phyloP scores from a whole-genome alignment of 2,113 vertebrate genomes.

The Brachyistius frenatus region DNA sequence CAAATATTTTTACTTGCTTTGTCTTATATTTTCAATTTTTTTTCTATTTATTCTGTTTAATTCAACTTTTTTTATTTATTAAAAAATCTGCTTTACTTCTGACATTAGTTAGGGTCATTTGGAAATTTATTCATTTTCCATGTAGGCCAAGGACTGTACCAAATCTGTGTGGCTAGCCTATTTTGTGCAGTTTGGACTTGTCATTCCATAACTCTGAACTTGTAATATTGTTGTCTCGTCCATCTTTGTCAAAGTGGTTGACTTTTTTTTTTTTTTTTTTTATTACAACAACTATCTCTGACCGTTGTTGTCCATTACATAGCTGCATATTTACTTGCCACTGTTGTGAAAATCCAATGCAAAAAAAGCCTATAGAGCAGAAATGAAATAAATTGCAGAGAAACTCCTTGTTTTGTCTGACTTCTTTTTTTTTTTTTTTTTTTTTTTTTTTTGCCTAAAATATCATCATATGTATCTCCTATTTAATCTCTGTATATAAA shows the following conservation, averaged over 20 bases:
- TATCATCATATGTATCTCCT: background rate
- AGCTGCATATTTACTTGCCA: slow-evolving; percentile 63
- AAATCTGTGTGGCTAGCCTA: slow-evolving; percentile 46
- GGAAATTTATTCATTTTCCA: slow-evolving; percentile 42
- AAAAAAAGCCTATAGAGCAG: slow-evolving; percentile 72
- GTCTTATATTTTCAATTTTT: slow-evolving; percentile 35
- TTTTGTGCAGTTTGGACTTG: slow-evolving; percentile 41
- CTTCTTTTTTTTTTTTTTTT: background rate
- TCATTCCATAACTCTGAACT: slow-evolving; percentile 43
- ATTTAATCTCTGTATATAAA: background rate
- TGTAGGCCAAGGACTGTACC: slow-evolving; percentile 40
- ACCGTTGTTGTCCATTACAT: slow-evolving; percentile 53
- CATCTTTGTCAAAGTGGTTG: slow-evolving; percentile 48
- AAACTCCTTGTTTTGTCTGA: slow-evolving; percentile 30
- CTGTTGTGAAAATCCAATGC: slow-evolving; percentile 76
- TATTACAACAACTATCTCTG: slow-evolving; percentile 28
- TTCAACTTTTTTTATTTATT: slow-evolving; percentile 56
- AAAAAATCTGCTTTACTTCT: slow-evolving; percentile 31
- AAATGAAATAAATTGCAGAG: slow-evolving; percentile 75
- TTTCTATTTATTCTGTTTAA: slow-evolving; percentile 42
- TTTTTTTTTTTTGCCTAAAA: background rate
- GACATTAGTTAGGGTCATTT: background rate
- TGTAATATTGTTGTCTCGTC: slow-evolving; percentile 49
- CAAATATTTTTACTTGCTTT: slow-evolving; percentile 51
- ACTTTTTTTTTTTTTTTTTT: slow-evolving; percentile 40